Evolutionary conservation across 2,888 invertebrate species (phyloP).

Genomic region (Torymus tubicola): DNA sequence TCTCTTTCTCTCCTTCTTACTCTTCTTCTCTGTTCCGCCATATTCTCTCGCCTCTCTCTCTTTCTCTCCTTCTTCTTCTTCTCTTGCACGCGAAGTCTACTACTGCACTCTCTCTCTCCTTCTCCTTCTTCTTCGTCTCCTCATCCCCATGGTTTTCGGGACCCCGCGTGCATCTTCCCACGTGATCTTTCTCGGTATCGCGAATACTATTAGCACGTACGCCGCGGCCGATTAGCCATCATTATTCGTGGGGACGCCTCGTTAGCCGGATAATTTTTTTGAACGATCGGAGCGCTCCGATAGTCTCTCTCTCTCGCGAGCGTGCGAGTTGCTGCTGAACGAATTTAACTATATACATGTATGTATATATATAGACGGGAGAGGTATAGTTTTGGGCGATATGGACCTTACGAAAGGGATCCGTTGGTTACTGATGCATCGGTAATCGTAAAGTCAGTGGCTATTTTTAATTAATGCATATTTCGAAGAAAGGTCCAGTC

Average conservation of each 20-base stretch:
- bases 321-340: background rate
- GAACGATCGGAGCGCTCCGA: slow-evolving; percentile 53
- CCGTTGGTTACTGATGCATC: slow-evolving; percentile 38
- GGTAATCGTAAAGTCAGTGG: slow-evolving; percentile 45
- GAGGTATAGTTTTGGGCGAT: slow-evolving; percentile 27
- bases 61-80: slow-evolving; percentile 55
- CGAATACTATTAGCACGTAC: slow-evolving; percentile 59
- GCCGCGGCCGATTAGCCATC: slow-evolving; percentile 58
- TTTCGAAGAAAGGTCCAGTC: background rate
- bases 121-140: background rate
- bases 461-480: slow-evolving; percentile 37
- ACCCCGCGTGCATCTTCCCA: slow-evolving; percentile 51
- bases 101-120: slow-evolving; percentile 47
- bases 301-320: slow-evolving; percentile 9
- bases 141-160: slow-evolving; percentile 46
- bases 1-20: slow-evolving; percentile 35
- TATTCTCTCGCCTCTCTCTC: slow-evolving; percentile 56
- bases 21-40: slow-evolving; percentile 58
- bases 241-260: slow-evolving; percentile 54
- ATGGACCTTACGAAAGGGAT: background rate
- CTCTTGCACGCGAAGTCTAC: slow-evolving; percentile 42
- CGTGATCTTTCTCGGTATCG: slow-evolving; percentile 58
- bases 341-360: slow-evolving; percentile 33
- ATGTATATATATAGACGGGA: background rate
- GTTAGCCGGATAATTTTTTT: slow-evolving; percentile 58